phyloP scores from a whole-genome alignment of 2,797 vertebrate species.

The Carapus acus region DNA sequence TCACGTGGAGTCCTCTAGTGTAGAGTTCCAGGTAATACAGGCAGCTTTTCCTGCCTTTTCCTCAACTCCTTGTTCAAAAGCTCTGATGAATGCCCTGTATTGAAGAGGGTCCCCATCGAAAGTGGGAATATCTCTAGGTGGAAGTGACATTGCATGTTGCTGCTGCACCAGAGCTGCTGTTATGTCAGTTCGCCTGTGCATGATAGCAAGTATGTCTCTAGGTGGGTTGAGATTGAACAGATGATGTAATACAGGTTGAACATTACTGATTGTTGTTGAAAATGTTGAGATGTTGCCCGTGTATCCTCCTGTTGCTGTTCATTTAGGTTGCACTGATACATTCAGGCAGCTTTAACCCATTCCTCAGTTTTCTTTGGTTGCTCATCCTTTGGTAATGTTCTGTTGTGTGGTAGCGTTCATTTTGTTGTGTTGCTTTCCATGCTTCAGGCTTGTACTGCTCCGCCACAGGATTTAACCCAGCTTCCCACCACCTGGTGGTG shows the following conservation, averaged over 20 bases:
- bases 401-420: background rate
- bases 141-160: constrained; percentile 3
- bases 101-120: constrained; percentile 13
- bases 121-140: constrained; percentile 7
- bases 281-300: no score
- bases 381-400: background rate
- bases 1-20: constrained; percentile 2
- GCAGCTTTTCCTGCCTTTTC: background rate
- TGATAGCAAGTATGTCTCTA: constrained; percentile 1
- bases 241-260: background rate
- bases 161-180: constrained; percentile 1
- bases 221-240: no score
- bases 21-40: constrained; percentile 18
- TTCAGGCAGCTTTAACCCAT: background rate
- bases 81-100: background rate
- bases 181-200: constrained; percentile 13
- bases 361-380: background rate
- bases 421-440: background rate
- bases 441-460: no score
- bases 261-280: background rate
- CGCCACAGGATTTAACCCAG: background rate
- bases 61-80: constrained; percentile 20
- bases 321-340: background rate
- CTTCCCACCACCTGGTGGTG: background rate
- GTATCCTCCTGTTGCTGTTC: background rate